These are phyloP conservation scores for Eristalinus aeneus DNA, from an alignment of 2,888 invertebrate genomes.

Conservation along the genomic window DNA sequence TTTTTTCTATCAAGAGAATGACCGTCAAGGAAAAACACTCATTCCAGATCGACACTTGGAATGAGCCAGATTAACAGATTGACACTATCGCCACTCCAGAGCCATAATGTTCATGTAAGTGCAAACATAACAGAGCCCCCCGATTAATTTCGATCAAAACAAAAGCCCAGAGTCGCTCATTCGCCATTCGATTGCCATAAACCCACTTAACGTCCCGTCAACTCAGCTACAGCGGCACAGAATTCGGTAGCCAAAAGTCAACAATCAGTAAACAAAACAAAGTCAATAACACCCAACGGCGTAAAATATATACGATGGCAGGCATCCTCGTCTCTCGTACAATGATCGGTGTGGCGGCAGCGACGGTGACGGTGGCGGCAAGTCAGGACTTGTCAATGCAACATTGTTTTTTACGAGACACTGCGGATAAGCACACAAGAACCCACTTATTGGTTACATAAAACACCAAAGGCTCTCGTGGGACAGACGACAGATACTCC, in stretches of 20 bases:
- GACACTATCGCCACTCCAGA: background rate
- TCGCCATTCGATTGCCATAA: background rate
- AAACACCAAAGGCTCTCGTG: conserved; percentile 30
- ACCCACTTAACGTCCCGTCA: background rate
- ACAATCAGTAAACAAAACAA: conserved; percentile 33
- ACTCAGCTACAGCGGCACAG: background rate
- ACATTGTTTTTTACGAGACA: conserved; percentile 57
- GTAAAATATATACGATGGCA: conserved; percentile 2
- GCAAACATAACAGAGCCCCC: background rate
- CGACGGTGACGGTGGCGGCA: background rate
- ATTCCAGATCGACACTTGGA: too few relatives aligned
- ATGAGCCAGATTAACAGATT: too few relatives aligned
- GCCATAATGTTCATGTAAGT: background rate
- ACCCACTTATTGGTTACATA: conserved; percentile 55
- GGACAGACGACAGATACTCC: conserved; percentile 31
- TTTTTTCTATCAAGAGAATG: too few relatives aligned
- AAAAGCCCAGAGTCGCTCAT: background rate
- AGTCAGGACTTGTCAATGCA: conserved; percentile 30
- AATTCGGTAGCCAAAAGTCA: conserved; percentile 55
- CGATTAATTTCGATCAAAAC: background rate
- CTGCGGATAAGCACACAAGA: conserved; percentile 48
- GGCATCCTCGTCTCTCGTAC: background rate
- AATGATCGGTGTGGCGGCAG: background rate
- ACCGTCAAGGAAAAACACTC: too few relatives aligned
- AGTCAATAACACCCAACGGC: conserved; percentile 18